Conservation (phyloP, 2,113 vertebrate species). For the Trachemys scripta region DNA sequence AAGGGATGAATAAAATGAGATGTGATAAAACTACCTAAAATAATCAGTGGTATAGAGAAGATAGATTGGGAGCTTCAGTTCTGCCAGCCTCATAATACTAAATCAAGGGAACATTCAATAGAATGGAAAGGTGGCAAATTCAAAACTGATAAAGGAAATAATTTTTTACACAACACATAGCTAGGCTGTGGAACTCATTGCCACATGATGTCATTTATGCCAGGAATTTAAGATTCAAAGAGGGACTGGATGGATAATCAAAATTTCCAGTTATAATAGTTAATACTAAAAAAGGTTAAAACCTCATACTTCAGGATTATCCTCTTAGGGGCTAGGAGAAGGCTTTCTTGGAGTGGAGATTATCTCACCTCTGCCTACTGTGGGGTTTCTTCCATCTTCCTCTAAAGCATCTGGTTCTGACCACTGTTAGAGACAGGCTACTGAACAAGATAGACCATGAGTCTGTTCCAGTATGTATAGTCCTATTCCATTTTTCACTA, state of each 20-base stretch:
- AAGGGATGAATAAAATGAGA: no score
- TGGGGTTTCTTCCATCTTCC: background rate
- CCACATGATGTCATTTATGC: background rate
- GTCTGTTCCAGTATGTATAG: background rate
- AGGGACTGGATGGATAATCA: background rate
- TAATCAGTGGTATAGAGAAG: no score
- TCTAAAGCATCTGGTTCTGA: background rate
- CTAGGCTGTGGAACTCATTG: background rate
- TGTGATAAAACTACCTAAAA: no score
- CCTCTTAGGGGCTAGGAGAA: background rate
- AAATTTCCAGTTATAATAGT: background rate
- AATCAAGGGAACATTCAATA: background rate
- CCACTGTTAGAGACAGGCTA: background rate
- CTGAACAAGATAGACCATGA: background rate
- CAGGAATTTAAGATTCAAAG: background rate
- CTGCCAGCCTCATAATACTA: background rate
- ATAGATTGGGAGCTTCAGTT: background rate
- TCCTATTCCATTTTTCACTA: background rate
- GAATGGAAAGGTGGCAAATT: background rate
- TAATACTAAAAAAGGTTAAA: background rate
- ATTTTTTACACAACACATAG: background rate
- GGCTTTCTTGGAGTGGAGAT: background rate
- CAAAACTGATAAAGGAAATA: background rate
- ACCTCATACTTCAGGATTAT: background rate
- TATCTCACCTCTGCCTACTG: background rate